phyloP scores from a whole-genome alignment of 1,140 invertebrate genomes.

The honey bee (Apis mellifera) region DNA sequence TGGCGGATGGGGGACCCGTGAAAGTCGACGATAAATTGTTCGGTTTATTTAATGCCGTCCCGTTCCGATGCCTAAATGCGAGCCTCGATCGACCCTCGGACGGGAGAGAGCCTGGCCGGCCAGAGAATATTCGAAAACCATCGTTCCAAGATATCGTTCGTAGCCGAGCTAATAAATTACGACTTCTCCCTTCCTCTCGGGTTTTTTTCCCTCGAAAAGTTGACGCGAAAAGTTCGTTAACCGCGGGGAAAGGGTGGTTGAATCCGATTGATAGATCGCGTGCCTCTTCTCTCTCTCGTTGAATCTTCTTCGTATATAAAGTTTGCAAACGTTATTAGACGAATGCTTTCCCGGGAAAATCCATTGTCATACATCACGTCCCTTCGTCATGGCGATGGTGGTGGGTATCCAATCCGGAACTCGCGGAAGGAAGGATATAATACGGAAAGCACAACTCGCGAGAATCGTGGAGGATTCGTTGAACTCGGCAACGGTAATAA shows the following conservation, averaged over 20 bases:
- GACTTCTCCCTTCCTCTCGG: too few species aligned
- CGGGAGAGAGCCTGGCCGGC: too few species aligned
- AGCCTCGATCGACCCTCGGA: background rate
- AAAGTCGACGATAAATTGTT: conserved; percentile 56
- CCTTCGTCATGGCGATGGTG: conserved; percentile 28
- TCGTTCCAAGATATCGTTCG: too few species aligned
- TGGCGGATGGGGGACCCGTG: conserved; percentile 36
- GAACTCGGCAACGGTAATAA: conserved; percentile 53
- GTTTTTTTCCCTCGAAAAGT: background rate
- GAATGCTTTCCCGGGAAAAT: conserved; percentile 21
- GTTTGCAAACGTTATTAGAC: conserved; percentile 48
- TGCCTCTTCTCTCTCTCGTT: background rate
- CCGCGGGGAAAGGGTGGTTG: background rate
- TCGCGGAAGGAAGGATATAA: background rate
- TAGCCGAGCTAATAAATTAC: too few species aligned
- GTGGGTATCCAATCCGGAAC: background rate
- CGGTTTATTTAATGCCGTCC: conserved; percentile 35
- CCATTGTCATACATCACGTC: conserved; percentile 33
- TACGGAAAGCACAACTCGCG: background rate
- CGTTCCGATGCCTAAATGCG: background rate
- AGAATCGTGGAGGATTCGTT: conserved; percentile 18
- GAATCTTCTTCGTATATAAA: too few species aligned
- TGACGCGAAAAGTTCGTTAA: conserved; percentile 1
- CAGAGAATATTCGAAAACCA: too few species aligned
- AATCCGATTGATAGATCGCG: conserved; percentile 29